A percentile compares a stretch with the other conserved stretches of the same genome.
phyloP scores from a whole-genome alignment of 2,888 invertebrate genomes.

The Hecatera dysodea region DNA sequence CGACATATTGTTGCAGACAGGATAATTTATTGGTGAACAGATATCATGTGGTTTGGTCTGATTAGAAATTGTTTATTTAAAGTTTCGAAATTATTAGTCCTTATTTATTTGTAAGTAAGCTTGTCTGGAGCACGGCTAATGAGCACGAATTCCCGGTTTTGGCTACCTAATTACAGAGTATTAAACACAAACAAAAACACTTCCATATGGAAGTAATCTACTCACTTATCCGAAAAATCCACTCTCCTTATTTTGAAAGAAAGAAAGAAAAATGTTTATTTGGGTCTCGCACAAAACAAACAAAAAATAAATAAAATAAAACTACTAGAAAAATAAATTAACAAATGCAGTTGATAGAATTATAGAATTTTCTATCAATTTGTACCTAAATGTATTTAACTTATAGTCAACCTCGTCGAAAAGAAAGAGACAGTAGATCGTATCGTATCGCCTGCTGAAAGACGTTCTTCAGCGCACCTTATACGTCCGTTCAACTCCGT shows the following conservation, averaged over 20 bases:
- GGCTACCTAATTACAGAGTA: not conserved
- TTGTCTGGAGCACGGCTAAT: not conserved
- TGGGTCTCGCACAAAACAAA: too few relatives aligned
- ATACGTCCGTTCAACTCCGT: not conserved
- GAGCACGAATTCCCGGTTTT: not conserved
- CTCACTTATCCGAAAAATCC: not conserved
- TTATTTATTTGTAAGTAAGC: not conserved
- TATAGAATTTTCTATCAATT: too few relatives aligned
- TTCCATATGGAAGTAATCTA: not conserved
- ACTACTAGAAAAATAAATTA: too few relatives aligned
- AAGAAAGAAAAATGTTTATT: too few relatives aligned
- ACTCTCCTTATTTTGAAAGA: not conserved
- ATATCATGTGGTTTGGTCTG: not conserved
- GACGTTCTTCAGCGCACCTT: constrained; percentile 5
- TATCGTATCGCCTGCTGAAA: not conserved
- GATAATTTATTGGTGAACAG: constrained; percentile 20
- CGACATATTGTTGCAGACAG: constrained; percentile 16
- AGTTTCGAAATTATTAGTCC: not conserved
- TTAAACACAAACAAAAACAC: not conserved
- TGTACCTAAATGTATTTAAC: too few relatives aligned
- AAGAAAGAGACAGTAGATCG: too few relatives aligned
- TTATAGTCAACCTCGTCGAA: too few relatives aligned
- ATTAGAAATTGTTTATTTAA: constrained; percentile 5
- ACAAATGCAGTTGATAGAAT: too few relatives aligned
- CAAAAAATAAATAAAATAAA: too few relatives aligned